phyloP scores from a whole-genome alignment of 1,140 invertebrate species.

The Brachionus rubens region DNA sequence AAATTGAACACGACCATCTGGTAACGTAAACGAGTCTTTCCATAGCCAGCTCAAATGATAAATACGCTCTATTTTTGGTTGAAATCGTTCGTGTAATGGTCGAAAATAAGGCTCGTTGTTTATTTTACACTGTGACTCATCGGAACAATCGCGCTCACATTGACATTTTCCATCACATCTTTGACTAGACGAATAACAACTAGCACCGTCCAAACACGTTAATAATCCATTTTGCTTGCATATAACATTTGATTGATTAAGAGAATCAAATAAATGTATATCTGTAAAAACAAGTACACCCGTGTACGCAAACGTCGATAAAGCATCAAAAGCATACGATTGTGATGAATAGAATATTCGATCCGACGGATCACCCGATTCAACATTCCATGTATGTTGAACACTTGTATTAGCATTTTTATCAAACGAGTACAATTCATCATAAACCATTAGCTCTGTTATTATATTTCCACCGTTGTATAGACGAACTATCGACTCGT shows the following conservation, averaged over 20 bases:
- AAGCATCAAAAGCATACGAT: conserved; percentile 26
- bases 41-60: conserved; percentile 39
- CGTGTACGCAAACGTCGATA: conserved; percentile 64
- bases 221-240: conserved; percentile 73
- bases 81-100: conserved; percentile 55
- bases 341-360: conserved; percentile 38
- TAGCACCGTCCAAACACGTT: conserved; percentile 68
- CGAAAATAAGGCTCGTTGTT: conserved; percentile 69
- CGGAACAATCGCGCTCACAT: conserved; percentile 78
- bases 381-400: conserved; percentile 31
- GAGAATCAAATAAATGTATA: conserved; percentile 60
- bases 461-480: conserved; percentile 27
- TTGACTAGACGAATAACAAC: conserved; percentile 73
- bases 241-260: conserved; percentile 52
- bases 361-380: background rate
- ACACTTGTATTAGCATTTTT: conserved; percentile 30
- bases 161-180: conserved; percentile 72
- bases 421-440: conserved; percentile 46
- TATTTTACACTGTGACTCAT: conserved; percentile 76
- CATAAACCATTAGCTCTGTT: conserved; percentile 16
- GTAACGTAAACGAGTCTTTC: conserved; percentile 50
- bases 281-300: conserved; percentile 81
- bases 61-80: conserved; percentile 58
- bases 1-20: conserved; percentile 65
- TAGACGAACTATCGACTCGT: conserved; percentile 58